Conservation (phyloP, 1,140 invertebrate genomes). For the Nomia melanderi region DNA sequence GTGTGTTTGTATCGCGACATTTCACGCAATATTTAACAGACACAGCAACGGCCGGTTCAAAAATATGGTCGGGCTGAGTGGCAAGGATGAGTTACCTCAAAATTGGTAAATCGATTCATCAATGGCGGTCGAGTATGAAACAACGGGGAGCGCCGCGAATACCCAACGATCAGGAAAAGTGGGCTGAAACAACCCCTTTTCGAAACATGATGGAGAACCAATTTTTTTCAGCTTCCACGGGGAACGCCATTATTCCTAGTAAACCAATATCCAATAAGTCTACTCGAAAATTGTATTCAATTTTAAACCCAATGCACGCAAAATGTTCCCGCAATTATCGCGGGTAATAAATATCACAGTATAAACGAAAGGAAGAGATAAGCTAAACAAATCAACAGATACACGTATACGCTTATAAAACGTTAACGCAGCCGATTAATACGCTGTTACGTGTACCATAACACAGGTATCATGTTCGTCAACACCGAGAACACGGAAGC, state of each 20-base stretch:
- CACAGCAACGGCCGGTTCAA: background rate
- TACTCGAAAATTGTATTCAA: background rate
- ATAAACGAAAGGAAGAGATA: no score
- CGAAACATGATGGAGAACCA: background rate
- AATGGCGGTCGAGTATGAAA: background rate
- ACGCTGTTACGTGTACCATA: no score
- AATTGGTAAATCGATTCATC: conserved; percentile 35
- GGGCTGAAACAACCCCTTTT: background rate
- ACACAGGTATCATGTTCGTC: no score
- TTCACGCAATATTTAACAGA: conserved; percentile 15
- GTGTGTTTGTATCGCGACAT: background rate
- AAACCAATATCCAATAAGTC: background rate
- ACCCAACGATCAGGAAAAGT: conserved; percentile 2
- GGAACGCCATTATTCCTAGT: background rate
- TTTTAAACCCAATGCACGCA: no score
- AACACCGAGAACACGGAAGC: no score
- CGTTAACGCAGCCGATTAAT: no score
- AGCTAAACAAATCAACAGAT: no score
- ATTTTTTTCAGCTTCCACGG: background rate
- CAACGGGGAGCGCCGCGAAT: background rate
- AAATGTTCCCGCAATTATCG: no score
- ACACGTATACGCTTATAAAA: no score
- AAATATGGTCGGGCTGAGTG: conserved; percentile 8
- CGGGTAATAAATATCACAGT: no score
- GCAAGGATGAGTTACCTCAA: conserved; percentile 16